phyloP scores from a whole-genome alignment of 2,113 vertebrate species.

The Alexandromys fortis region DNA sequence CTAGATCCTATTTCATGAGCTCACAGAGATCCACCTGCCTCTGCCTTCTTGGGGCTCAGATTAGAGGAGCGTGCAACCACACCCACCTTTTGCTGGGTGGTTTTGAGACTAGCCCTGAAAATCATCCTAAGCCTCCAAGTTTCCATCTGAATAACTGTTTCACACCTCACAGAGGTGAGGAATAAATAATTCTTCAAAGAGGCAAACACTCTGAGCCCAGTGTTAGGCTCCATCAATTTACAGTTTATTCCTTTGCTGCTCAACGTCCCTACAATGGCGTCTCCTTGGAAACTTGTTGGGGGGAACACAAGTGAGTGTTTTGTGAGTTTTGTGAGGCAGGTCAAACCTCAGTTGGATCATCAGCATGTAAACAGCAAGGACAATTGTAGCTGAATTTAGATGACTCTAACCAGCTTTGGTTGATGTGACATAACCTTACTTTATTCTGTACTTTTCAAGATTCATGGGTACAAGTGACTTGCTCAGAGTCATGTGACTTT shows the following conservation, averaged over 20 bases:
- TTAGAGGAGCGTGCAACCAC: not conserved
- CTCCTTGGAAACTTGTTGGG: not conserved
- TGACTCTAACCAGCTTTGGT: not conserved
- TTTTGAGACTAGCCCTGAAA: not conserved
- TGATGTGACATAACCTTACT: not conserved
- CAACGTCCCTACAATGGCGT: not conserved
- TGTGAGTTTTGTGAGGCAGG: not conserved
- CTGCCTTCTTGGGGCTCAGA: not conserved
- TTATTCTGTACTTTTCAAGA: not conserved
- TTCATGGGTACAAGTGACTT: not conserved
- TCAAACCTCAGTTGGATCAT: not conserved
- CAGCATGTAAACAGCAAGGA: not conserved
- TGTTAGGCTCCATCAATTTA: not conserved
- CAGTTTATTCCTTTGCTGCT: constrained; percentile 1
- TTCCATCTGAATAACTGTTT: constrained; percentile 8
- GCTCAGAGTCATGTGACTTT: not conserved
- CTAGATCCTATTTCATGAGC: not conserved
- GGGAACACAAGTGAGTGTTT: not conserved
- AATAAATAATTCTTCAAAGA: not conserved
- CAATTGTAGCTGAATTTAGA: not conserved
- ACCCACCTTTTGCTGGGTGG: not conserved
- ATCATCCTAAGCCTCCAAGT: not conserved
- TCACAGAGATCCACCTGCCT: not conserved
- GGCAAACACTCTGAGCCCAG: not conserved
- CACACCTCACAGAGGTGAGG: not conserved